Evolutionary conservation across 2,888 invertebrate genomes (phyloP).

Genomic region (Sinhomidia bicolor): DNA sequence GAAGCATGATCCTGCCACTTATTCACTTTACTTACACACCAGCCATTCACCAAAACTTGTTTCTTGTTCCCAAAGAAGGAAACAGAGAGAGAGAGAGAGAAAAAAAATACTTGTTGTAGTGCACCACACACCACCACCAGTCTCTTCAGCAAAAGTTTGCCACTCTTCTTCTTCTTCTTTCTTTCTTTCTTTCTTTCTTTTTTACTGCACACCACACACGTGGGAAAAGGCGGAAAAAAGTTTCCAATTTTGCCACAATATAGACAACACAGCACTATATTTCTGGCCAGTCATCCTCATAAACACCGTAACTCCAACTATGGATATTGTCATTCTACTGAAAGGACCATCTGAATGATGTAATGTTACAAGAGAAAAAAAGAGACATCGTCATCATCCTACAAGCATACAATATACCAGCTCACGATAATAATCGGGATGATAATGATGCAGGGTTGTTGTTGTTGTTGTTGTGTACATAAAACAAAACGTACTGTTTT

Average conservation of each 20-base stretch:
- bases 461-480: background rate
- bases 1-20: background rate
- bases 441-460: background rate
- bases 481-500: constrained; percentile 8
- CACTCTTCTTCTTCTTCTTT: no score
- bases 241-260: constrained; percentile 23
- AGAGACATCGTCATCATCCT: no score
- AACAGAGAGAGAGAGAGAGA: no score
- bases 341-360: no score
- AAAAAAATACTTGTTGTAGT: constrained; percentile 8
- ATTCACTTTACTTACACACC: background rate
- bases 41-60: background rate
- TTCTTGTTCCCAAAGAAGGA: background rate
- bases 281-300: background rate
- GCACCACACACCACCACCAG: background rate
- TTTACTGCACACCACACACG: background rate
- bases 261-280: background rate
- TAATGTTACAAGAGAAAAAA: no score
- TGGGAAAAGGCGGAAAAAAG: constrained; percentile 33
- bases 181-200: no score
- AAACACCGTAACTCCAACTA: background rate
- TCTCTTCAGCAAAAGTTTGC: constrained; percentile 16
- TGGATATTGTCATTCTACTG: background rate
- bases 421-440: background rate
- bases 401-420: no score